These are phyloP conservation scores for Elachura formosa DNA, from an alignment of 2,113 vertebrate species.

Conservation along the genomic window DNA sequence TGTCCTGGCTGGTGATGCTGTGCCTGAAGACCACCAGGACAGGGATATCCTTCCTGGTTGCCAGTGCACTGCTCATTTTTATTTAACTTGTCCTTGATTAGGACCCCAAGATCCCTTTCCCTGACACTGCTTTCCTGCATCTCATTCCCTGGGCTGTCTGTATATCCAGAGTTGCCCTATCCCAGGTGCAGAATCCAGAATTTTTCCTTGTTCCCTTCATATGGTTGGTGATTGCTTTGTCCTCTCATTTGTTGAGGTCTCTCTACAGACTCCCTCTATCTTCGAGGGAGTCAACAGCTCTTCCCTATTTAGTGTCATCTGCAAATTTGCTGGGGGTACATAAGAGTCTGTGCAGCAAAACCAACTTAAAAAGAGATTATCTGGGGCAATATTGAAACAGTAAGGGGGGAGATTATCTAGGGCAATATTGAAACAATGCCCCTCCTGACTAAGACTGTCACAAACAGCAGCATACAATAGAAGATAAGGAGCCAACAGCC, in stretches of 20 bases:
- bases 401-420: neutral
- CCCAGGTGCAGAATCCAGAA: neutral
- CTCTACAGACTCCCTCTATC: neutral
- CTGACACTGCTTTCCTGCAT: rapidly evolving
- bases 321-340: neutral
- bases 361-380: neutral
- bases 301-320: neutral
- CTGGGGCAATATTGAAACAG: neutral
- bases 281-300: neutral
- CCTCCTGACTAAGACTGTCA: neutral
- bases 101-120: neutral
- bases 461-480: neutral
- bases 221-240: neutral
- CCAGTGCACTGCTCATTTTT: neutral
- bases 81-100: rapidly evolving
- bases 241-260: neutral
- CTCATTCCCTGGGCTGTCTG: neutral
- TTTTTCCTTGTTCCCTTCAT: neutral
- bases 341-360: neutral
- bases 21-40: neutral
- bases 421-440: neutral
- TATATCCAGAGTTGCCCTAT: neutral
- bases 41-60: neutral
- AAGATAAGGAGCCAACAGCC: neutral
- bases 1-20: rapidly evolving